Evolutionary conservation across 2,888 invertebrate species (phyloP), one percentile per base, ranked within the genome.

Genomic region (Orchestes rusci): DNA sequence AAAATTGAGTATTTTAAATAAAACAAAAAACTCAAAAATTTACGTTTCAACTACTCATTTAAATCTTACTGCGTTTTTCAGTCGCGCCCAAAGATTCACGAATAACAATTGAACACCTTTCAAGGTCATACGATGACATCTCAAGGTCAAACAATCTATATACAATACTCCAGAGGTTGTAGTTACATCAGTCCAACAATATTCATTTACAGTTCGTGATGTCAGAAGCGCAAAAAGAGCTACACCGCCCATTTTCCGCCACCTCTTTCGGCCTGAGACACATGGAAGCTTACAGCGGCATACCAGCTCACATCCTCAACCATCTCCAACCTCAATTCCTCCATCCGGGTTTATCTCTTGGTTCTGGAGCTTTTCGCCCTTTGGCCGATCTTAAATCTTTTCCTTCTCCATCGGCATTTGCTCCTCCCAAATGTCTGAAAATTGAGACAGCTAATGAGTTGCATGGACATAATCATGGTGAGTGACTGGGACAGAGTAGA

Each of bases 251-350:
- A 58, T 80, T 76, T 70, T 75, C 75, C 57, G 76, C 74, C 58
- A 74, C 74, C 12, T 70, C 72, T 52, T 71, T 73, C 51, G 71
- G 73, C 23, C 64, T 73, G 23, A 68, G 73, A 33, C 73, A 73
- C 53, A 73, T 73, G 71, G 73, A 74, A 54, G 70, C 71, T 17
- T 73, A 73, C 57, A 78, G 81, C 63, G 79, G 80, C 49, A 68
- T 78, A 16, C 73, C 73, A 16, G 76, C 77, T 41, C 82, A 82
- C 67, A 75, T 82, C 55, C 72, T 83, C 63, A 77, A 80, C 57
- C 82, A 81, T 61, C 72, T 83, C 56, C 82, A 81, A 62, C 82
- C 81, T 53, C 83, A 82, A 63, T 80, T 83, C 61, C 70, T 83
- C 49, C 82, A 81, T 59, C 81, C 82, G 18, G 72, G 73, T 30